A percentile compares a stretch with the other conserved stretches of the same genome.
phyloP scores from a whole-genome alignment of 2,113 vertebrate species.

The Prionailurus viverrinus region DNA sequence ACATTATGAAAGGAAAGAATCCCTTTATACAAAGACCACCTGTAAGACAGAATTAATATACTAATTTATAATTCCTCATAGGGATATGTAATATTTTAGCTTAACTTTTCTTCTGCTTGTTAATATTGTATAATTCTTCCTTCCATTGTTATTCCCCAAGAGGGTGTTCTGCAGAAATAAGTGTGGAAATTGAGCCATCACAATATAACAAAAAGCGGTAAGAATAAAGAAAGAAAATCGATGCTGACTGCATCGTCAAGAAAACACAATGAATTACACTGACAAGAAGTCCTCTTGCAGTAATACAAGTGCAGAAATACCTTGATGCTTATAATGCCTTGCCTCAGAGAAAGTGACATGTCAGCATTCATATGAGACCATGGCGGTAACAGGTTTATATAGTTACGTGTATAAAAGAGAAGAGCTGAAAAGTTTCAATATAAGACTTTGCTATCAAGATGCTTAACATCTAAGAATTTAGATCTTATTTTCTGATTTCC shows the following conservation, averaged over 20 bases:
- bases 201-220: neutral
- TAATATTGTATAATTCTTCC: neutral
- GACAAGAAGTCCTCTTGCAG: neutral
- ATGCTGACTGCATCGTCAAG: neutral
- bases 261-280: neutral
- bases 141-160: neutral
- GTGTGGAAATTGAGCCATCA: neutral
- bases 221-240: neutral
- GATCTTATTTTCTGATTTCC: neutral
- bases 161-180: neutral
- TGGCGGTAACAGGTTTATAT: neutral
- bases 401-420: neutral
- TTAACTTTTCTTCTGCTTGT: neutral
- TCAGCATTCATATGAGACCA: neutral
- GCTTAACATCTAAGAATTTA: neutral
- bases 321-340: neutral
- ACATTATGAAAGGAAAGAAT: neutral
- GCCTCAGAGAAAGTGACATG: neutral
- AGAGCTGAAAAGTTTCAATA: neutral
- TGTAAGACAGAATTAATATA: neutral
- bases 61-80: neutral
- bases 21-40: neutral
- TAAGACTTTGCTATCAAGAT: constrained; percentile 34
- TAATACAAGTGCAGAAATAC: neutral
- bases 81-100: neutral